Conservation (phyloP, 2,113 vertebrate species). For the Mugil cephalus region DNA sequence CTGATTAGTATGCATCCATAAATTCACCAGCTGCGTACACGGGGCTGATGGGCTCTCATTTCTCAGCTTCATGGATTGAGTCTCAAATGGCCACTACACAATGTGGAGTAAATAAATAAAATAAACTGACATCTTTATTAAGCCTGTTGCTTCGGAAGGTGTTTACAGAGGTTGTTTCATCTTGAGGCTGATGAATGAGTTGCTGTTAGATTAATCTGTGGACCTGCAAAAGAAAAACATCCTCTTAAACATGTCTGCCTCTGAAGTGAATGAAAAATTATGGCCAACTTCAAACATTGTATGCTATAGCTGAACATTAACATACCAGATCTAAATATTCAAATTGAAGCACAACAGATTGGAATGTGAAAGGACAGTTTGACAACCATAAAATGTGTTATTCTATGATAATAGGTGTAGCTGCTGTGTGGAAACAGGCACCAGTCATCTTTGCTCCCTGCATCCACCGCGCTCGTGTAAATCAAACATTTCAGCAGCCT, state of each 20-base stretch:
- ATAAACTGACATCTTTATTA: constrained; percentile 70
- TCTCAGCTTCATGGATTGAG: constrained; percentile 18
- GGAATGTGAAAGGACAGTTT: constrained; percentile 28
- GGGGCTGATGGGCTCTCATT: constrained; percentile 34
- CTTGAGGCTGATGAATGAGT: constrained; percentile 37
- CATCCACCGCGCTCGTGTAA: constrained; percentile 10
- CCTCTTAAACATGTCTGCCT: too few relatives aligned
- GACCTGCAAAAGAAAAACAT: constrained; percentile 1
- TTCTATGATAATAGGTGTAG: constrained; percentile 7
- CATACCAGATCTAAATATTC: background rate
- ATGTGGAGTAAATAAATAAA: constrained; percentile 72
- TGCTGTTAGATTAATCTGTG: constrained; percentile 12
- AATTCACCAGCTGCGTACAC: constrained; percentile 49
- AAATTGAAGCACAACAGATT: constrained; percentile 34
- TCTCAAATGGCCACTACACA: constrained; percentile 34
- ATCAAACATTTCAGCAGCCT: constrained; percentile 47
- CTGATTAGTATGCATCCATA: constrained; percentile 64
- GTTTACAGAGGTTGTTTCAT: constrained; percentile 45
- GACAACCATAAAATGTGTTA: constrained; percentile 33
- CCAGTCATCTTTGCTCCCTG: constrained; percentile 5
- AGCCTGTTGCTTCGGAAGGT: constrained; percentile 37
- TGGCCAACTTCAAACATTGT: background rate
- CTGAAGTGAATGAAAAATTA: background rate
- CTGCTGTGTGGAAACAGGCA: background rate
- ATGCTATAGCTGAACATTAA: background rate